A percentile compares a stretch with the other conserved stretches of the same genome.
phyloP scores from a whole-genome alignment of 92 coral and sea anemone genomes.

The Porites divaricata region DNA sequence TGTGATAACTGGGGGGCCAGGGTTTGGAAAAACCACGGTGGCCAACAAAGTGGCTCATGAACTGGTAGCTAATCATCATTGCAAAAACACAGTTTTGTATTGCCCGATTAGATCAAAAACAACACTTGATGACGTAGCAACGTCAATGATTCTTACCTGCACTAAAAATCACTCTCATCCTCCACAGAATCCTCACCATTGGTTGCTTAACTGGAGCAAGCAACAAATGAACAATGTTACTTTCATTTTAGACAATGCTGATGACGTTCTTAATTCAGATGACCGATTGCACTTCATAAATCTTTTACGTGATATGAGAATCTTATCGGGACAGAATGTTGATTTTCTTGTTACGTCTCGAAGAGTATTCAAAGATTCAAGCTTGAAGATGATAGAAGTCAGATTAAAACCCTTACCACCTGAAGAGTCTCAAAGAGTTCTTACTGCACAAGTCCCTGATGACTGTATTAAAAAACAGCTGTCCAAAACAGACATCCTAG shows the following conservation, averaged over 20 bases:
- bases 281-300: neutral
- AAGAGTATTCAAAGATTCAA: conserved; percentile 1
- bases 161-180: conserved; percentile 2
- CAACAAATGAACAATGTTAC: conserved; percentile 16
- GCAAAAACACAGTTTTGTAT: conserved; percentile 8
- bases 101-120: neutral
- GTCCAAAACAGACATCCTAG: neutral
- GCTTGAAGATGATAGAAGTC: conserved; percentile 9
- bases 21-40: conserved; percentile 44
- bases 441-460: neutral
- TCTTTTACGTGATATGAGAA: conserved; percentile 15
- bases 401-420: neutral
- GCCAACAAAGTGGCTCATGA: conserved; percentile 41
- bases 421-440: conserved; percentile 1
- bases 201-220: conserved; percentile 19
- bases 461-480: neutral
- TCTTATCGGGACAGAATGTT: neutral
- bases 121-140: conserved; percentile 7
- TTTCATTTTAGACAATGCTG: conserved; percentile 20
- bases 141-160: conserved; percentile 9
- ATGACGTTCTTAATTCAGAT: conserved; percentile 6
- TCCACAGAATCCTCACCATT: conserved; percentile 8
- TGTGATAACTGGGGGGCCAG: conserved; percentile 51
- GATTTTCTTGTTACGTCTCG: conserved; percentile 17
- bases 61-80: neutral